Base-by-base conservation (phyloP, 2,113 vertebrate species). In the Chamaea fasciata region DNA sequence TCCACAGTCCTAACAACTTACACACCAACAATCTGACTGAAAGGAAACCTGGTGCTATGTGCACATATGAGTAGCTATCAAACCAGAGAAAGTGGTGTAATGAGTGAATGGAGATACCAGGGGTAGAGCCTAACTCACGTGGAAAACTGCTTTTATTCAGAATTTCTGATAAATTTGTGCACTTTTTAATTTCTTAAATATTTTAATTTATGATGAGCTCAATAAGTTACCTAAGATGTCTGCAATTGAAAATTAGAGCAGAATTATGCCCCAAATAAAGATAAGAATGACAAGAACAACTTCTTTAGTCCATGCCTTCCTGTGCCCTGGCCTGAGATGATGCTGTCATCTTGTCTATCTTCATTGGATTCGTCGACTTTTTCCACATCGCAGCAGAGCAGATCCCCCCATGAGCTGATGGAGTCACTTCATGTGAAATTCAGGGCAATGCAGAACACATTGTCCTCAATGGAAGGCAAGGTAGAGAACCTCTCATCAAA, bases 381-480 rank as follows among this genome's bases (percentile, higher is more conserved):
- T 94, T 97, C 97, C 98, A 97, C 96, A 96, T 96, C 93, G 97
- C 96, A 96, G 97, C 97, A 97, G 96, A 98, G 97, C 91, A 96
- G 97, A 94, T 97, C 96, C 97, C 97, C 98, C 97, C 97, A 97
- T 97, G 95, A 98, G 97, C 95, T 90, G 96, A 98, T 96, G 97
- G 92, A 98, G 98, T 94, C 97, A 97, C 97, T 98, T 97, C 97
- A 95, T 97, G 97, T 97, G 97, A 97, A 98, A 97, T 94, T 97
- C 97, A 70, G 96, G 97, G 97, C 98, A 98, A 97, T 97, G 97
- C 97, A 97, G 97, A 98, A 97, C 90, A 98, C 97, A 97, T 94
- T 98, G 98, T 98, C 97, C 98, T 97, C 98, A 98, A 92, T 98
- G 97, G 97, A 98, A 98, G 97, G 98, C 97, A 98, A 98, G 92